Evolutionary conservation across 2,888 invertebrate species (phyloP).

Genomic region (Siphlonurus alternatus): DNA sequence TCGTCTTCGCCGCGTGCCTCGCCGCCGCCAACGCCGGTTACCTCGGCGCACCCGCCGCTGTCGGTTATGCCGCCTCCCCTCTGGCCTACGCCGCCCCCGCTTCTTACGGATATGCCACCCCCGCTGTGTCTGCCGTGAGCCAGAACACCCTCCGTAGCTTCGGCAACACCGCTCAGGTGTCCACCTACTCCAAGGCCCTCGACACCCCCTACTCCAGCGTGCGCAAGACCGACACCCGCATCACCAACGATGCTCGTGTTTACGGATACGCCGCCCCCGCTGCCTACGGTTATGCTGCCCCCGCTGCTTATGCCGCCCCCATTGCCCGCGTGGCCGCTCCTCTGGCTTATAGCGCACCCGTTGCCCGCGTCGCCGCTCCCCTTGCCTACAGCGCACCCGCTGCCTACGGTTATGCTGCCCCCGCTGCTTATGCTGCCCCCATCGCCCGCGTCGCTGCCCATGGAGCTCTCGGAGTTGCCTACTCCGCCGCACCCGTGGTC

Average conservation of each 20-base stretch:
- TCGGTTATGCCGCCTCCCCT: conserved; percentile 10
- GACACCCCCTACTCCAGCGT: no score
- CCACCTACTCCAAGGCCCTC: no score
- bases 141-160: no score
- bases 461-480: conserved; percentile 7
- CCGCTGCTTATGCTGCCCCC: conserved; percentile 12
- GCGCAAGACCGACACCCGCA: no score
- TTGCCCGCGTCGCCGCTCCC: no score
- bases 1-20: conserved; percentile 7
- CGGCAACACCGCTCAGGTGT: conserved; percentile 8
- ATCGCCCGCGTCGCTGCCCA: conserved; percentile 12
- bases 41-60: conserved; percentile 1
- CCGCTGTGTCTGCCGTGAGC: conserved; percentile 31
- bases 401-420: conserved; percentile 12
- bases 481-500: conserved; percentile 12
- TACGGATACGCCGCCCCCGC: conserved; percentile 11
- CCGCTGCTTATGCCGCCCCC: conserved; percentile 15
- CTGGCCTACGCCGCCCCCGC: no score
- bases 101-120: no score
- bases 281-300: no score
- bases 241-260: no score
- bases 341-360: conserved; percentile 10
- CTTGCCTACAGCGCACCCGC: no score
- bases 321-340: conserved; percentile 16
- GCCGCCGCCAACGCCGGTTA: conserved; percentile 9